These are phyloP conservation scores for Melieria omissa DNA, from an alignment of 2,888 invertebrate genomes.

Conservation along the genomic window DNA sequence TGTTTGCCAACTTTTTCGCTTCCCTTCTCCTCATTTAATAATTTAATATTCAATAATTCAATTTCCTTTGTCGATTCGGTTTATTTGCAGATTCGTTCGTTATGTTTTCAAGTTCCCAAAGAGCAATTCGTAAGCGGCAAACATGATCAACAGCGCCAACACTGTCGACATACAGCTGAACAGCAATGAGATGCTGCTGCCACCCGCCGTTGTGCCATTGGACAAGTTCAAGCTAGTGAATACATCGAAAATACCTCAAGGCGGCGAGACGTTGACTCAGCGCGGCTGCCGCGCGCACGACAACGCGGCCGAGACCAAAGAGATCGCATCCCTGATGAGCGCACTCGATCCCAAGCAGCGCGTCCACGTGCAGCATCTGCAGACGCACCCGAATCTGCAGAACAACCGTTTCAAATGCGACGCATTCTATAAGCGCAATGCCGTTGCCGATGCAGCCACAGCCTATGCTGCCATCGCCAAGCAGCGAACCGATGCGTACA, in stretches of 20 bases:
- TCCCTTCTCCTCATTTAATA: too few relatives aligned
- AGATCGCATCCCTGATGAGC: not conserved
- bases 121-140: conserved; percentile 17
- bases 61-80: too few relatives aligned
- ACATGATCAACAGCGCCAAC: conserved; percentile 48
- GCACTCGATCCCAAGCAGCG: conserved; percentile 38
- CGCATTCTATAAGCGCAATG: conserved; percentile 41
- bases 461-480: too few relatives aligned
- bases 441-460: conserved; percentile 24
- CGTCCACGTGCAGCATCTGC: conserved; percentile 46
- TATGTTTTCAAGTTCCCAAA: conserved; percentile 34
- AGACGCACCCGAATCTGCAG: conserved; percentile 44
- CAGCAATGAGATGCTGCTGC: conserved; percentile 23
- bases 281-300: not conserved
- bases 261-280: not conserved
- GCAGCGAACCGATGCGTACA: conserved; percentile 7
- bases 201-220: conserved; percentile 41
- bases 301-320: conserved; percentile 23
- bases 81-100: conserved; percentile 36
- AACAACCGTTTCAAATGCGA: conserved; percentile 47
- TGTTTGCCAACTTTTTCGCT: too few relatives aligned
- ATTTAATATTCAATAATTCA: too few relatives aligned
- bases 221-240: conserved; percentile 38
- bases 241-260: conserved; percentile 28
- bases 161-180: conserved; percentile 38